Base-by-base conservation (phyloP, 2,797 vertebrate genomes). In the Hylomyscus alleni region DNA sequence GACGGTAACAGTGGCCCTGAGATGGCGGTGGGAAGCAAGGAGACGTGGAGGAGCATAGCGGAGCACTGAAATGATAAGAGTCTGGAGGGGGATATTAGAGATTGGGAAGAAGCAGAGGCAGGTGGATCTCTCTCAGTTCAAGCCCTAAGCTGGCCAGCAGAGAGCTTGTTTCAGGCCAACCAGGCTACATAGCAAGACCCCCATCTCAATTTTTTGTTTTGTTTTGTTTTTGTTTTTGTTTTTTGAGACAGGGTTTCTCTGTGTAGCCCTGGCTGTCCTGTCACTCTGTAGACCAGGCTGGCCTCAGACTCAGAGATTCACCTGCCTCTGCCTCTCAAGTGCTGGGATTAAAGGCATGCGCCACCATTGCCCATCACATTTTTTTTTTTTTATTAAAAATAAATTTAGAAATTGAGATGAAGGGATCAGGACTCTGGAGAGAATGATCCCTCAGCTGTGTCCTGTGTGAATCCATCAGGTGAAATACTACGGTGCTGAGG, bases 401-500 rank as follows among this genome's bases (percentile, higher is more conserved):
- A 84, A 62, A 62, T 67, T 67, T 90, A 86, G 44, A 78, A 65
- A 58, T 65, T 24, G 22, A n/a, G 69, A 40, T 83, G 15, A 81
- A 84, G 52, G 58, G 60, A 26, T 31, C 40, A 19, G 89, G 40
- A 40, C 17, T 47, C 34, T 62, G 29, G 72, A 76, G 58, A 14
- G 14, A 75, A 1, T 0, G 5, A 37, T 22, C 34, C 0, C 3
- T 67, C 37, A 1, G 1, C 56, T n/a, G 2, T 3, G 14, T 15
- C 0, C 56, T 60, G 1, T 93, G 97, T 91, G 37, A 7, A 0
- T 84, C 81, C 56, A 44, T n/a, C 75, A 99, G 99, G 99, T 99
- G 87, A 99, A 99, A 97, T 99, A 99, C 97, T 99, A 99, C 98
- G 99, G 99, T 0, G 99, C 99, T 0, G 99, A 99, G 98, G 98